Percentiles rank a stretch among this genome's conserved stretches.
Conservation (phyloP, 2,113 vertebrate species). For the Crocuta crocuta region DNA sequence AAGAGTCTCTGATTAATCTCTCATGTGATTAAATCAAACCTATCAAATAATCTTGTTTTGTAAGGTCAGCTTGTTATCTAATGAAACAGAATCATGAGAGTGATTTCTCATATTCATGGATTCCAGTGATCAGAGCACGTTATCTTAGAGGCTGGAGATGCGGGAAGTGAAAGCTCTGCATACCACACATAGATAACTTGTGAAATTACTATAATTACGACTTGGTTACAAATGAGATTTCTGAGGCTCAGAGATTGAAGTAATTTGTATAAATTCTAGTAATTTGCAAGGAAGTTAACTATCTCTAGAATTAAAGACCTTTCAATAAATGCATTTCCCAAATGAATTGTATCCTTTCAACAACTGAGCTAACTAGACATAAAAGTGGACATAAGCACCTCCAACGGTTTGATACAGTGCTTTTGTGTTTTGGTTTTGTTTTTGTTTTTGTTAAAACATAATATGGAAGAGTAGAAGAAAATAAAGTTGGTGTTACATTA, state of each 20-base stretch:
- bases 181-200: neutral
- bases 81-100: neutral
- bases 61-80: neutral
- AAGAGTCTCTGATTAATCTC: neutral
- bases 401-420: neutral
- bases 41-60: neutral
- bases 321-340: neutral
- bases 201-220: neutral
- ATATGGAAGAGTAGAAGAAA: neutral
- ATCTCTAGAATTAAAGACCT: neutral
- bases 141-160: neutral
- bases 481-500: neutral
- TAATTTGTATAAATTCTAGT: neutral
- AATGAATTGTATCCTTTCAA: neutral
- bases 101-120: neutral
- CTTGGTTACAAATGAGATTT: neutral
- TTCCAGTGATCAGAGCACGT: neutral
- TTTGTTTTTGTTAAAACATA: neutral
- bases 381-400: neutral
- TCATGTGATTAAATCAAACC: neutral
- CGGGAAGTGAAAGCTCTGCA: neutral
- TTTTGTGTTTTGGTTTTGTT: neutral
- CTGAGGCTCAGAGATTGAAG: neutral
- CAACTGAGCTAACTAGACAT: neutral
- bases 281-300: neutral